These are phyloP conservation scores for Stichodactyla mertensii DNA, from an alignment of 64 coral and sea anemone genomes.

Conservation along the genomic window DNA sequence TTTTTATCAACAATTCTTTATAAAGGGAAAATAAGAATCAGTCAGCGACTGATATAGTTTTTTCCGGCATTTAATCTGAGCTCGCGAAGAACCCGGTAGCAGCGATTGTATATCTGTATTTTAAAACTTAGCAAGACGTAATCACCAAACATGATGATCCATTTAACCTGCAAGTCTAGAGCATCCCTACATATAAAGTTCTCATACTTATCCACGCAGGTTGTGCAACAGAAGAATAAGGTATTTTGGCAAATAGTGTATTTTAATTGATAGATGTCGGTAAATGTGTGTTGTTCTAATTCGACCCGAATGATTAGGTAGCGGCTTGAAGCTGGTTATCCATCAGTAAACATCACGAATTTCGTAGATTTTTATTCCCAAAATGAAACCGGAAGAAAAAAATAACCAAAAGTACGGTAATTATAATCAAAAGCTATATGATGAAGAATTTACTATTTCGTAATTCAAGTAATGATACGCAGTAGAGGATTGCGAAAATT, in stretches of 20 bases:
- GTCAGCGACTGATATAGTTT: no score
- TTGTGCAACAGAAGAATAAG: not conserved
- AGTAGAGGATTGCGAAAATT: not conserved
- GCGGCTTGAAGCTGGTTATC: not conserved
- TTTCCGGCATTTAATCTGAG: no score
- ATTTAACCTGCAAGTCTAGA: no score
- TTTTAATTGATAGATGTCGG: not conserved
- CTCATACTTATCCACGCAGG: not conserved
- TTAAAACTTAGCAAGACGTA: not conserved
- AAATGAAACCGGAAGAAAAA: not conserved
- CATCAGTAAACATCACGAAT: not conserved
- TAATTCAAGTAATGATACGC: not conserved
- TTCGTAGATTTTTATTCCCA: not conserved
- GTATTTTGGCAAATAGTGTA: not conserved
- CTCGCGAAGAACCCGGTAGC: not conserved
- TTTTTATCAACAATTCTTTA: not conserved
- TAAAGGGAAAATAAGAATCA: not conserved
- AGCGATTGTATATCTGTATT: not conserved
- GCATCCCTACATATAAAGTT: no score
- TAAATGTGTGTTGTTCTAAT: not conserved
- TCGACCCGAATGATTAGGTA: not conserved
- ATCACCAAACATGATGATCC: not conserved
- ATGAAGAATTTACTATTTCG: not conserved
- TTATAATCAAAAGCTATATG: not conserved
- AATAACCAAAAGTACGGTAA: not conserved